Base-by-base conservation (phyloP, 1,140 invertebrate species). In the Scaptomyza montana region DNA sequence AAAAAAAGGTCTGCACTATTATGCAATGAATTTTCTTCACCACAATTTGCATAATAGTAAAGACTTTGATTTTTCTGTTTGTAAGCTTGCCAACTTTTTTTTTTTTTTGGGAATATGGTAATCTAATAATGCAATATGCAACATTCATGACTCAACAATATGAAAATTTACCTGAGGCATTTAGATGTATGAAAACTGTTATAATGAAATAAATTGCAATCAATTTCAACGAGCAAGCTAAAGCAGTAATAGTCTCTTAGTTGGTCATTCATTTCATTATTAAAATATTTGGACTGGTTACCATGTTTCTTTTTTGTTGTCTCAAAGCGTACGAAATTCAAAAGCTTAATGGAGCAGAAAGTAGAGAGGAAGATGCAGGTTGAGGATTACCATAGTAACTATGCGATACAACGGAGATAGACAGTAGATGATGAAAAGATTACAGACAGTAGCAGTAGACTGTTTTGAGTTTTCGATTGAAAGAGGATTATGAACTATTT, bases 261-360 rank as follows among this genome's bases (percentile, higher is more conserved):
- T 45, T n/a, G 30, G 28, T 45, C 39, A 74, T 74, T 74, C 78
- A 78, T 79, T 82, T 79, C 67, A 70, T 71, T 79, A 74, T 70
- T 84, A 67, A 82, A 82, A 74, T 79, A 70, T 78, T 89, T 79
- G 10, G 8, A 12, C 39, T 68, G 68, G 67, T 63, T 16, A 16
- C 1, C 16, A 16, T 16, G 16, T 16, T 16, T 16, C 16, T 16
- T 16, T 16, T 16, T 16, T 16, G 16, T 16, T 16, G 16, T 0
- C 16, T 16, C 16, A 16, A 16, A 16, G 74, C 33, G 33, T 62
- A 53, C 57, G 30, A 13, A 60, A 54, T 69, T 69, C 66, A 21
- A 63, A 55, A 63, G 66, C 66, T 63, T 54, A 55, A 55, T 69
- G 50, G 66, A 16, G 25, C 60, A 10, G 16, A 8, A 19, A 12